Evolutionary conservation across 1,140 invertebrate species (phyloP).

Genomic region (Bombus ignitus): DNA sequence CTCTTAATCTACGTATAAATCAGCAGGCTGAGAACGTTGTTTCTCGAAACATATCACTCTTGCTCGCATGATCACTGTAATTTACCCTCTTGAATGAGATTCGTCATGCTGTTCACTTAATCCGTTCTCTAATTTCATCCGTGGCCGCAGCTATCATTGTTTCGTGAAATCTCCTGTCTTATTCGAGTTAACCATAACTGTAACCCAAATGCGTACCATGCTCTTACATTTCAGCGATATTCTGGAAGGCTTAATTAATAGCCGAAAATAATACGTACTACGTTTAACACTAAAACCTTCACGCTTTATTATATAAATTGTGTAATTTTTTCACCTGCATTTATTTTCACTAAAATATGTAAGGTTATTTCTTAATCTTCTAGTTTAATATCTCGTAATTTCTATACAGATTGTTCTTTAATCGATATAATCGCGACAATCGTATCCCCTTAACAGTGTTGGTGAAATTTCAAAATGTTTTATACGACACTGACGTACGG

Average conservation of each 20-base stretch:
- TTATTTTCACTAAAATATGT: neutral
- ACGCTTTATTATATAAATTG: neutral
- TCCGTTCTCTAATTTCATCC: constrained; percentile 32
- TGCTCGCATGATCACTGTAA: constrained; percentile 30
- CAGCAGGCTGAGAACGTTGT: constrained; percentile 29
- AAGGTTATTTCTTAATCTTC: neutral
- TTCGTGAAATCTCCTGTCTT: constrained; percentile 4
- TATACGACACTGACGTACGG: too few relatives aligned
- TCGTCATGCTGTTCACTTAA: constrained; percentile 33
- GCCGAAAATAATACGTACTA: neutral
- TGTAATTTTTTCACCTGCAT: neutral
- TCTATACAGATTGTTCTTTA: too few relatives aligned
- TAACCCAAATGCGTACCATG: neutral
- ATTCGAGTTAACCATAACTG: neutral
- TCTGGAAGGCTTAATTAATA: neutral
- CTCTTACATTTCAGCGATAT: neutral
- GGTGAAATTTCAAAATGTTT: too few relatives aligned
- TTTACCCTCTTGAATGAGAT: constrained; percentile 26
- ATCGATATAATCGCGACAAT: too few relatives aligned
- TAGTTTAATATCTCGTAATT: too few relatives aligned
- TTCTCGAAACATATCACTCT: constrained; percentile 29
- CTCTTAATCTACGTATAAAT: constrained; percentile 38
- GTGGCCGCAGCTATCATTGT: constrained; percentile 25
- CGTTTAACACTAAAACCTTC: neutral
- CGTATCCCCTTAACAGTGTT: too few relatives aligned